Evolutionary conservation across 2,888 invertebrate genomes (phyloP).

Genomic region (Agapostemon virescens): DNA sequence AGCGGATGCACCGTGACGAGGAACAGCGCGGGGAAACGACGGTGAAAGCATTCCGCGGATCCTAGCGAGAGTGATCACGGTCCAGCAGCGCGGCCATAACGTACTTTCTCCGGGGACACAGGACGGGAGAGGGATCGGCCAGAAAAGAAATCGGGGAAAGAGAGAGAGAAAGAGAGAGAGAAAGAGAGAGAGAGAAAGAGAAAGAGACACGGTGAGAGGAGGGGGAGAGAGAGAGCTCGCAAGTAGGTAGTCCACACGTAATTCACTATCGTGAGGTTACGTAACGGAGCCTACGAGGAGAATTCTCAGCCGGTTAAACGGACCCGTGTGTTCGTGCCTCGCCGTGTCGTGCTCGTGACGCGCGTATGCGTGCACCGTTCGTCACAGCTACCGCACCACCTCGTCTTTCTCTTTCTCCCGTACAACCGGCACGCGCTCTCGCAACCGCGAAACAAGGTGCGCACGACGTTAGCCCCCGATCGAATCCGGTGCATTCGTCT

Average conservation of each 20-base stretch:
- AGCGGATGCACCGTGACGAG: conserved; percentile 52
- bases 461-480: not conserved
- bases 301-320: conserved; percentile 59
- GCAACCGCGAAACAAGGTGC: conserved; percentile 17
- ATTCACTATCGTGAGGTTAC: conserved; percentile 71
- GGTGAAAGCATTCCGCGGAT: conserved; percentile 69
- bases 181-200: conserved; percentile 29
- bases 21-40: conserved; percentile 53
- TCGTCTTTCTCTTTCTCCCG: conserved; percentile 2
- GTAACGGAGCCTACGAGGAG: conserved; percentile 65
- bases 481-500: not conserved
- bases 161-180: conserved; percentile 60
- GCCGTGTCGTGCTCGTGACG: conserved; percentile 7
- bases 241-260: conserved; percentile 62
- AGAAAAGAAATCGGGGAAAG: conserved; percentile 33
- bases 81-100: conserved; percentile 60
- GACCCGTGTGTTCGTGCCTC: conserved; percentile 17
- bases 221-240: conserved; percentile 60
- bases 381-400: not conserved
- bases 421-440: not conserved
- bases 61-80: conserved; percentile 71
- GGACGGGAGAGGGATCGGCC: conserved; percentile 28
- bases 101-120: conserved; percentile 70
- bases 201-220: too few species aligned
- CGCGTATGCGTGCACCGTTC: conserved; percentile 31